Evolutionary conservation across 2,888 invertebrate species (phyloP).

Genomic region (Biston betularia): DNA sequence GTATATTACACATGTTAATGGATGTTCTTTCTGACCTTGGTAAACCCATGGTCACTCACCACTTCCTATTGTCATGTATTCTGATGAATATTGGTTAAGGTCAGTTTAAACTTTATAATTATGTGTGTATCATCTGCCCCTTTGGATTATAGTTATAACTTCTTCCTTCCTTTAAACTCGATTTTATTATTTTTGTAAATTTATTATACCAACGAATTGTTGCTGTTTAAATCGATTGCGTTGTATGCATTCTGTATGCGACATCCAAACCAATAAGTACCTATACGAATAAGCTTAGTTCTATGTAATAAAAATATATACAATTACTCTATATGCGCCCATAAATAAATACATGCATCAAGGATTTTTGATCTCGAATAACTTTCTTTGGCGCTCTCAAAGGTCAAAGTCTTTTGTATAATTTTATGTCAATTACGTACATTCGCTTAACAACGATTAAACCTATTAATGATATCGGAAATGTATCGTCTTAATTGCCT

Average conservation of each 20-base stretch:
- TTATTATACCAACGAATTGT: not conserved
- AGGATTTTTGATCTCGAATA: not conserved
- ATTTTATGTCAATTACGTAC: conserved; percentile 1
- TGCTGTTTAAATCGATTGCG: not conserved
- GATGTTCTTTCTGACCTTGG: conserved; percentile 29
- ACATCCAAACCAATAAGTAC: too few species aligned
- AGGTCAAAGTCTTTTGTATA: not conserved
- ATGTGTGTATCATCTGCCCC: conserved; percentile 12
- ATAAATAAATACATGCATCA: not conserved
- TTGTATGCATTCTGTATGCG: not conserved
- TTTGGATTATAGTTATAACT: conserved; percentile 3
- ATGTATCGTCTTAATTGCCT: conserved; percentile 4
- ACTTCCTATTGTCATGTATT: conserved; percentile 33
- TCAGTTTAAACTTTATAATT: conserved; percentile 26
- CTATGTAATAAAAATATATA: too few species aligned
- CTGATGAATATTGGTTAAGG: conserved; percentile 29
- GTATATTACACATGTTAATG: conserved; percentile 25
- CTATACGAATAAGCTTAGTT: too few species aligned
- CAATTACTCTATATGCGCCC: too few species aligned
- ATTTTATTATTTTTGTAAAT: not conserved
- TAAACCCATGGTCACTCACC: conserved; percentile 26
- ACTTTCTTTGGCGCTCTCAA: not conserved
- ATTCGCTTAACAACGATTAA: not conserved
- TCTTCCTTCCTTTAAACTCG: conserved; percentile 21
- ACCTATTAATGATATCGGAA: conserved; percentile 6